phyloP scores from a whole-genome alignment of 2,113 vertebrate genomes.

The Trochalopteron elliotii region DNA sequence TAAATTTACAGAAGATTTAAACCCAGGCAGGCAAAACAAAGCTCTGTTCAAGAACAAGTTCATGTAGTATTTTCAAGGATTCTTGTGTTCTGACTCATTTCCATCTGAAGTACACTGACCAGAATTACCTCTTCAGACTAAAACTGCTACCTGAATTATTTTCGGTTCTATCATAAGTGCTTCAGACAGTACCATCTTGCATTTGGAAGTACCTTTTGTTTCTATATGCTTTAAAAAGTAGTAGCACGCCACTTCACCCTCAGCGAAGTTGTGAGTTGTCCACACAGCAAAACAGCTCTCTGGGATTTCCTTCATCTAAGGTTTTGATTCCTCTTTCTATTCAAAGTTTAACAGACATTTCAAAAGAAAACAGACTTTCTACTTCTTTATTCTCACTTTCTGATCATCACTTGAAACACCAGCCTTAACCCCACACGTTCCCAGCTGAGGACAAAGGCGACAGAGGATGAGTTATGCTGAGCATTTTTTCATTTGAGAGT shows the following conservation, averaged over 20 bases:
- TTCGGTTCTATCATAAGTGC: not conserved
- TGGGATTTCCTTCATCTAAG: not conserved
- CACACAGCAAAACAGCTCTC: not conserved
- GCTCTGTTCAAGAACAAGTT: not conserved
- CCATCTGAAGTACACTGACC: not conserved
- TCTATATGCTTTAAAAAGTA: not conserved
- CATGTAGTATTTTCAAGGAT: not conserved
- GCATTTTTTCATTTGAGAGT: not conserved
- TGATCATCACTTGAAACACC: not conserved
- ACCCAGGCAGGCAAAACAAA: not conserved
- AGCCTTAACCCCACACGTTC: not conserved
- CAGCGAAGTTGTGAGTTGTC: not conserved
- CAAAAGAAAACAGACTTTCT: not conserved
- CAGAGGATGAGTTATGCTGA: rapidly evolving
- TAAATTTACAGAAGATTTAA: not conserved
- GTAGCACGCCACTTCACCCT: rapidly evolving
- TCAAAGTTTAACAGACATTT: not conserved
- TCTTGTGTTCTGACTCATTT: not conserved
- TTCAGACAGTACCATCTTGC: not conserved
- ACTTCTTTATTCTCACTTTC: not conserved
- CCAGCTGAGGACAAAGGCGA: not conserved
- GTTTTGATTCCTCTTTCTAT: not conserved
- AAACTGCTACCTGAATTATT: not conserved
- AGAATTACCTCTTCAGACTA: not conserved
- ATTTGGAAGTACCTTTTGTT: not conserved